Conservation (phyloP, 1,140 invertebrate species). For the Cataglyphis hispanica region DNA sequence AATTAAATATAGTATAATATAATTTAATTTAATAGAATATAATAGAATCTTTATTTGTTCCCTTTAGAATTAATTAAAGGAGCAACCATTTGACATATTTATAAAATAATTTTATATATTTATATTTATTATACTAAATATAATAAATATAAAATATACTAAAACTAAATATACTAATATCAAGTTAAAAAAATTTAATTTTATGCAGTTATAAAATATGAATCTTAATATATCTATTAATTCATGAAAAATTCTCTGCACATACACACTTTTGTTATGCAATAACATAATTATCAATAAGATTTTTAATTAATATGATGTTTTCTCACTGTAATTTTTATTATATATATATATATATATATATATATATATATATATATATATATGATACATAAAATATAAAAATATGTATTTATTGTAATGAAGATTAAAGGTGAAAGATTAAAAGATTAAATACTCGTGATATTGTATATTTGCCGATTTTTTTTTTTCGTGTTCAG, state of each 20-base stretch:
- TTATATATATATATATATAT: background rate
- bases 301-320: background rate
- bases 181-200: too few relatives aligned
- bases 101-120: too few relatives aligned
- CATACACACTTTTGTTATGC: too few relatives aligned
- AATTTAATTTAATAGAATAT: too few relatives aligned
- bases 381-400: background rate
- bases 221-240: background rate
- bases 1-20: background rate
- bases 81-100: too few relatives aligned
- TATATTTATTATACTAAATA: too few relatives aligned
- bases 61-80: too few relatives aligned
- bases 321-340: background rate
- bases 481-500: constrained; percentile 3
- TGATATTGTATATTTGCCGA: background rate
- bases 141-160: background rate
- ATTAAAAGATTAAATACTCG: background rate
- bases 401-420: background rate
- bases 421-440: background rate
- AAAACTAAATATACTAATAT: too few relatives aligned
- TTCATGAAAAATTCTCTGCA: background rate
- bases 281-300: background rate
- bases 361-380: background rate
- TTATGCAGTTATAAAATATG: background rate
- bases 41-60: too few relatives aligned